Conservation (phyloP, 2,797 vertebrate genomes). For the Channa striata region DNA sequence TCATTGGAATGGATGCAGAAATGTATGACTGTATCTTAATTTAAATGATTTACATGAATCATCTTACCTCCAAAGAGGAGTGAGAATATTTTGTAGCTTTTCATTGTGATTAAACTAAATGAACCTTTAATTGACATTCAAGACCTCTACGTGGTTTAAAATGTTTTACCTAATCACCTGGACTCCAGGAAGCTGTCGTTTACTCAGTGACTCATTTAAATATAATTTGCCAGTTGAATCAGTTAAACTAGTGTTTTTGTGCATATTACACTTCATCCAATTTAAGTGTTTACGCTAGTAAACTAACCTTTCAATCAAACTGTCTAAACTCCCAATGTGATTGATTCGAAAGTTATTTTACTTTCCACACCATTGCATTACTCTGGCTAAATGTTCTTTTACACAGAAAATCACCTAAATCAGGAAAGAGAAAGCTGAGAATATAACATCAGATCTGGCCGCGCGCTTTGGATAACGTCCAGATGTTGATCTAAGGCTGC, state of each 20-base stretch:
- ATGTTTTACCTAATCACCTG: conserved; percentile 6
- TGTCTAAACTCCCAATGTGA: conserved; percentile 15
- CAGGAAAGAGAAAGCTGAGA: conserved; percentile 33
- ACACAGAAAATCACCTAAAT: conserved; percentile 17
- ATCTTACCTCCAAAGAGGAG: too few relatives aligned
- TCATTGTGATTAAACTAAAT: neutral
- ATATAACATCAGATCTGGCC: conserved; percentile 35
- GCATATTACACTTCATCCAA: too few relatives aligned
- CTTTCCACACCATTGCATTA: neutral
- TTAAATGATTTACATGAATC: too few relatives aligned
- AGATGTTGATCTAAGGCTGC: conserved; percentile 24
- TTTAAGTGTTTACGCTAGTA: conserved; percentile 12
- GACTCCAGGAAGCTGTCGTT: conserved; percentile 3
- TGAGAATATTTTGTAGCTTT: too few relatives aligned
- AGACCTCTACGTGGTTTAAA: neutral
- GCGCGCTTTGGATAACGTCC: conserved; percentile 31
- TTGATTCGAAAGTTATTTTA: conserved; percentile 32
- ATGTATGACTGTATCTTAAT: too few relatives aligned
- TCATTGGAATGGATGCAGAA: too few relatives aligned
- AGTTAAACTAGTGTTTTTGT: too few relatives aligned
- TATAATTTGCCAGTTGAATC: conserved; percentile 28
- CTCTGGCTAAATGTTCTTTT: conserved; percentile 7
- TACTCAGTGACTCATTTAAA: conserved; percentile 24
- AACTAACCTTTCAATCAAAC: conserved; percentile 9
- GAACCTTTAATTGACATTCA: neutral